Conservation (phyloP, 2,797 vertebrate genomes). For the Sebastes minor region DNA sequence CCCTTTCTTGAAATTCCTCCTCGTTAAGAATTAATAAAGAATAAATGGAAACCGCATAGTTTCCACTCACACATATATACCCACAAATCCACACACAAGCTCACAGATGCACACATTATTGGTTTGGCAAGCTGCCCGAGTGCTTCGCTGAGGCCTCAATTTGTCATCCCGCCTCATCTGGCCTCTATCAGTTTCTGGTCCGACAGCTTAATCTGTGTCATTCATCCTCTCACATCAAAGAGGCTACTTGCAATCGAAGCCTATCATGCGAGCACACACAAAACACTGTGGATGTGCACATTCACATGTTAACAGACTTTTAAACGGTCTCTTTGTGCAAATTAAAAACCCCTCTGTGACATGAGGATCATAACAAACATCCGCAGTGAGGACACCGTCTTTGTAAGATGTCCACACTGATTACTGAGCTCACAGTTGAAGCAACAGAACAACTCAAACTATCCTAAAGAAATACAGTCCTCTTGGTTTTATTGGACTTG, state of each 20-base stretch:
- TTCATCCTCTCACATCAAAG: constrained; percentile 78
- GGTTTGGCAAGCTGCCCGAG: constrained; percentile 45
- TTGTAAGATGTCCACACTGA: constrained; percentile 9
- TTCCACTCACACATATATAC: constrained; percentile 36
- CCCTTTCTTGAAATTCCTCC: constrained; percentile 55
- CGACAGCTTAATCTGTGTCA: constrained; percentile 78
- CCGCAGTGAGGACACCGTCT: background rate
- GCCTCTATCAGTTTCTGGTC: constrained; percentile 69
- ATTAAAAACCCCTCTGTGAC: background rate
- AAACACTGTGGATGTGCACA: background rate
- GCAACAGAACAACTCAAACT: background rate
- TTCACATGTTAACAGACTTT: background rate
- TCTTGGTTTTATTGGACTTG: constrained; percentile 32
- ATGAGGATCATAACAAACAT: constrained; percentile 9
- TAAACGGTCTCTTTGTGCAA: background rate
- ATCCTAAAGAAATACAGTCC: background rate
- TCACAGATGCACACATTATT: constrained; percentile 44
- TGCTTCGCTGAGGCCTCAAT: constrained; percentile 49
- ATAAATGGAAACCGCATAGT: constrained; percentile 46
- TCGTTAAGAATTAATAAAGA: constrained; percentile 61
- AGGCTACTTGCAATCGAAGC: constrained; percentile 43
- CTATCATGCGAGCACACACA: constrained; percentile 23
- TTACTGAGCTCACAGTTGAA: background rate
- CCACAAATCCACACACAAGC: constrained; percentile 26
- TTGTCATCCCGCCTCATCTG: constrained; percentile 76